phyloP scores from a whole-genome alignment of 2,113 vertebrate species.

The Larimichthys crocea region DNA sequence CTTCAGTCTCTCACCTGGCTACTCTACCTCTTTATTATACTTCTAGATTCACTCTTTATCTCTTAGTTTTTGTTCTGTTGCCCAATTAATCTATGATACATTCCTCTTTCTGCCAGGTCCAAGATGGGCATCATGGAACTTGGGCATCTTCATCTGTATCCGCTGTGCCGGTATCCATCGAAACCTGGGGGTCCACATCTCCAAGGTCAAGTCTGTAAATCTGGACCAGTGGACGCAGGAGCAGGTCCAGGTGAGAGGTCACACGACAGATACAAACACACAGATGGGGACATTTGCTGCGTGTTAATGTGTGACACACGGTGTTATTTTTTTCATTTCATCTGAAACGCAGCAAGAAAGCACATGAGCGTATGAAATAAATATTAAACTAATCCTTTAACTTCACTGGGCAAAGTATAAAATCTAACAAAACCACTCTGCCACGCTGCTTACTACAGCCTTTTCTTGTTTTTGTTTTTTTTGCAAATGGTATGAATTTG shows the following conservation, averaged over 20 bases:
- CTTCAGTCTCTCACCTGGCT: neutral
- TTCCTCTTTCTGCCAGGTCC: slow-evolving; percentile 85
- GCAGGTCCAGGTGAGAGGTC: slow-evolving; percentile 92
- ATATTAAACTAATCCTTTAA: too few relatives aligned
- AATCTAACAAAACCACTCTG: too few relatives aligned
- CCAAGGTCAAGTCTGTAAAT: slow-evolving; percentile 98
- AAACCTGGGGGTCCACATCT: slow-evolving; percentile 98
- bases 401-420: too few relatives aligned
- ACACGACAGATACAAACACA: neutral
- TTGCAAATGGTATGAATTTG: too few relatives aligned
- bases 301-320: neutral
- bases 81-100: neutral
- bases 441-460: too few relatives aligned
- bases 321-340: too few relatives aligned
- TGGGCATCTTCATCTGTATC: slow-evolving; percentile 98
- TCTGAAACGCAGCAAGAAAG: too few relatives aligned
- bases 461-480: too few relatives aligned
- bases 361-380: too few relatives aligned
- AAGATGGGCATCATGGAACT: slow-evolving; percentile 98
- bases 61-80: neutral
- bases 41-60: neutral
- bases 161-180: slow-evolving; percentile 98
- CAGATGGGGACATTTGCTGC: neutral
- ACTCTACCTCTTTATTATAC: slow-evolving; percentile 25
- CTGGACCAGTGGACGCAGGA: slow-evolving; percentile 99